A percentile compares a stretch with the other conserved stretches of the same genome.
phyloP scores from a whole-genome alignment of 2,888 invertebrate genomes.

The Microctonus hyperodae region DNA sequence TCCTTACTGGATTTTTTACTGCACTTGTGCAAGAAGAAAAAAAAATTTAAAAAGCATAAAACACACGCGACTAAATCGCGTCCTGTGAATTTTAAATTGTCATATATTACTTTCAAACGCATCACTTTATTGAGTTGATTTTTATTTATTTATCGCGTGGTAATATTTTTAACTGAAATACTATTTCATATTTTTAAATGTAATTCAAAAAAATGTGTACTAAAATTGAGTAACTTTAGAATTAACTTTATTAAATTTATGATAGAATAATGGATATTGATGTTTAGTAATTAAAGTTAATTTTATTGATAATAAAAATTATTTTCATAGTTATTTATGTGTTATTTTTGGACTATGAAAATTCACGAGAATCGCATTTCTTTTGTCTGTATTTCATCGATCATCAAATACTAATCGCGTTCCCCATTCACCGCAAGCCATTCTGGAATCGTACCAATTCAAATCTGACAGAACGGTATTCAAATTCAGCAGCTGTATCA shows the following conservation, averaged over 20 bases:
- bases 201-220: no score
- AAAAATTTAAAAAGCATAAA: neutral
- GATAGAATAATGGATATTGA: no score
- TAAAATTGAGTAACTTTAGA: no score
- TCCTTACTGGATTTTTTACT: neutral
- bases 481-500: constrained; percentile 29
- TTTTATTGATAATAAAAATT: no score
- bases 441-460: constrained; percentile 31
- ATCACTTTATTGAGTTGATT: neutral
- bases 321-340: no score
- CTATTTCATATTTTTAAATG: neutral
- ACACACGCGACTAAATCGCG: neutral
- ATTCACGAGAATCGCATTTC: neutral
- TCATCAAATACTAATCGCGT: constrained; percentile 21
- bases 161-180: neutral
- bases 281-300: no score
- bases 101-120: neutral
- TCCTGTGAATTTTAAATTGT: constrained; percentile 13
- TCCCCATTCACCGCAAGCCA: neutral
- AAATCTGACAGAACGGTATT: constrained; percentile 32
- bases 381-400: neutral
- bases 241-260: no score
- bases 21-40: neutral
- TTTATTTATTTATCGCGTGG: neutral
- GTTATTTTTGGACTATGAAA: no score